These are phyloP conservation scores for Crocodylus rhombifer DNA, from an alignment of 2,797 vertebrate genomes.

Conservation along the genomic window DNA sequence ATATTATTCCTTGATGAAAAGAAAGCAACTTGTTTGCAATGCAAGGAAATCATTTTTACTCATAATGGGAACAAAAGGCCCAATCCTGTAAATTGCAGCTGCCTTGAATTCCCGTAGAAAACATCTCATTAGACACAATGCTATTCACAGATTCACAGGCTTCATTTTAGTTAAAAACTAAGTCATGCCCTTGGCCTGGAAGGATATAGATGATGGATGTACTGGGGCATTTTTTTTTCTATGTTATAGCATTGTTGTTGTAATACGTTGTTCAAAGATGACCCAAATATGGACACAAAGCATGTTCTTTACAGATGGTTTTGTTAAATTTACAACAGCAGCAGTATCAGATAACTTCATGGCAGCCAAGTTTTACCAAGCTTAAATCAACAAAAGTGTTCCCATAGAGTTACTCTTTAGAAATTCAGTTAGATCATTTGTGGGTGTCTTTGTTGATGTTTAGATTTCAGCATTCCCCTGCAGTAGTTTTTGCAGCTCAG, in stretches of 20 bases:
- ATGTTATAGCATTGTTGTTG: neutral
- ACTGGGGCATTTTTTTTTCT: neutral
- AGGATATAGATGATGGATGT: neutral
- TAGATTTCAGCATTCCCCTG: neutral
- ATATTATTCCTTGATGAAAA: neutral
- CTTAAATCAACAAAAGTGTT: neutral
- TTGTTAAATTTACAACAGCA: neutral
- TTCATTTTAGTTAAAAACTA: neutral
- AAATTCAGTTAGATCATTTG: neutral
- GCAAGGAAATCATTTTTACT: neutral
- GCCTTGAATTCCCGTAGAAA: neutral
- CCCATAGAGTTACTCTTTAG: accelerated
- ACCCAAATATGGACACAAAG: neutral
- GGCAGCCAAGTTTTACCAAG: neutral
- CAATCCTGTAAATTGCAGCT: neutral
- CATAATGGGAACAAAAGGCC: neutral
- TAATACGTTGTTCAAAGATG: neutral
- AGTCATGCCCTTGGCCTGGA: neutral
- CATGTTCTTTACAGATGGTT: neutral
- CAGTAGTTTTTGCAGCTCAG: neutral
- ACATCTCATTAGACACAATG: neutral
- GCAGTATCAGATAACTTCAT: neutral
- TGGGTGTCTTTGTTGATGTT: neutral
- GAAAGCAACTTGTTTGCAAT: neutral
- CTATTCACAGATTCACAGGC: neutral